Evolutionary conservation across 1,140 invertebrate species (phyloP), one percentile per base, ranked within the genome.

Genomic region (Meloidogyne floridensis): DNA sequence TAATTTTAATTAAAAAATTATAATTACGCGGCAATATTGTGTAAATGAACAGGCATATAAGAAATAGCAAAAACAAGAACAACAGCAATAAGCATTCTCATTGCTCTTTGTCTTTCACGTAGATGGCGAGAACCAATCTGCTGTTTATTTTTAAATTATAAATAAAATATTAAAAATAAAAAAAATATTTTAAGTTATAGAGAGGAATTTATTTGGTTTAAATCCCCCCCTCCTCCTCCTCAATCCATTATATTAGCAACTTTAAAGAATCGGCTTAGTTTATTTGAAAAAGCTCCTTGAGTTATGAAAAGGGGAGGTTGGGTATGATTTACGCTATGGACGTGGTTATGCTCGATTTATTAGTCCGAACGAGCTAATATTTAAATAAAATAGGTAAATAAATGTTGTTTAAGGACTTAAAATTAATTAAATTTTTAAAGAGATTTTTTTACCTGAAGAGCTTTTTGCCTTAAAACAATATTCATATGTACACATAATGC

Each of bases 1-100:
- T 47, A 47, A 47, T 47, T 47, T 47, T 47, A 9, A 32, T 32
- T 32, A 32, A 32, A 32, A 54, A n/a, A 65, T n/a, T 65, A 1
- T 65, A 32, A 20, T 73, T 73, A 87, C 86, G 84, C 78, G 47
- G 81, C 77, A 42, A 90, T 81, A 77, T 89, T 89, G 43, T 90
- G 87, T 42, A 88, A 43, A 76, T 89, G 87, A 13, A 89, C 87
- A 9, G 87, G 87, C 56, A 89, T 75, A 74, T 90, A 89, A 15
- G 77, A 82, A 18, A 90, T 74, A 11, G 85, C 87, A 71, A 89
- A 89, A 20, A 89, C 75, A 11, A 86, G 59, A 42, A 87, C 85
- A 7, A 89, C 87, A n/a, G 76, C 87, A 6, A 89, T 81, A 4
- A 89, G 80, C 81, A 89, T 90, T 32, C 82, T 82, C 5, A 84